Evolutionary conservation across 1,140 invertebrate species (phyloP).

Genomic region (Achatina immaculata): DNA sequence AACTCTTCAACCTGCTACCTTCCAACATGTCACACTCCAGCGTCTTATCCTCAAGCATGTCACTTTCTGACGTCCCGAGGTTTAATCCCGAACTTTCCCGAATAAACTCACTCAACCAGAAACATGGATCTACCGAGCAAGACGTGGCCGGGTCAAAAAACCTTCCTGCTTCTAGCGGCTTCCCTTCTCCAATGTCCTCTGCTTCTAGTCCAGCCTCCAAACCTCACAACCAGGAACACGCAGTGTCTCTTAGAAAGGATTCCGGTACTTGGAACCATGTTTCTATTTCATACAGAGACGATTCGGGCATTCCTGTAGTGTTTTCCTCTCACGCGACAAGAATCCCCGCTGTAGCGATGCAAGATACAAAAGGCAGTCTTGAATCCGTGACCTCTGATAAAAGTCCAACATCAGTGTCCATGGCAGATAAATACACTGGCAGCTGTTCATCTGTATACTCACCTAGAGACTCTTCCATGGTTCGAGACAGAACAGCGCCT

Average conservation of each 20-base stretch:
- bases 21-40: background rate
- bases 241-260: background rate
- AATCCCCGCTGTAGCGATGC: background rate
- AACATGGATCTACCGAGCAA: slow-evolving; percentile 1
- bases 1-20: slow-evolving; percentile 9
- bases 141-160: too few species aligned
- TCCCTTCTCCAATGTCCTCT: background rate
- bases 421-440: slow-evolving; percentile 8
- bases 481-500: background rate
- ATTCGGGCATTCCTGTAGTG: background rate
- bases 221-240: slow-evolving; percentile 1
- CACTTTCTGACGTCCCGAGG: background rate
- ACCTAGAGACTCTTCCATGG: background rate
- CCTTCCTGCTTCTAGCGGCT: background rate
- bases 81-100: too few species aligned
- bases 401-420: background rate
- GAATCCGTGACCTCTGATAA: background rate
- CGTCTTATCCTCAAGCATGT: background rate
- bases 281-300: background rate
- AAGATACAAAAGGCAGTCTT: background rate
- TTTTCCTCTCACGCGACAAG: background rate
- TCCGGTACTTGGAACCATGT: background rate
- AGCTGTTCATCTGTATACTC: background rate
- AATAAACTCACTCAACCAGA: too few species aligned
- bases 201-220: background rate